Base-by-base conservation (phyloP, 2,113 vertebrate species). In the Mandrillus leucophaeus region DNA sequence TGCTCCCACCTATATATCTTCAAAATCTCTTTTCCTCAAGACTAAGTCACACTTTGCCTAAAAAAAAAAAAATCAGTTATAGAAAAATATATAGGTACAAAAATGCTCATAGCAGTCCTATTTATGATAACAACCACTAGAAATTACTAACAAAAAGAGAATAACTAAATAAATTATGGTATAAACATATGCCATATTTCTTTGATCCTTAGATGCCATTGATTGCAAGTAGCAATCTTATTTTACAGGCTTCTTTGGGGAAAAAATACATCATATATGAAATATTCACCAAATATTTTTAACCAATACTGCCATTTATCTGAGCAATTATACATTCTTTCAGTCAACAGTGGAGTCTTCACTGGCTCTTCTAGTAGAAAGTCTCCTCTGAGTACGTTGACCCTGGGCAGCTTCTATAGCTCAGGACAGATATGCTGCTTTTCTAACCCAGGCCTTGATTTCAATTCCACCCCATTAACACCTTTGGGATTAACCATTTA, bases 11-110 rank as follows among this genome's bases (percentile, higher is more conserved):
- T 83, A 13, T 11, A 16, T 12, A 8, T n/a, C 45, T 95, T 89
- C 75, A 95, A 83, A 92, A n/a, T 68, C 22, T 11, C 43, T 43
- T 48, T 68, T 95, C 68, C 43, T 93, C n/a, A 82, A 88, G n/a
- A 81, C 5, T 35, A 50, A 96, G 6, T 78, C 70, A 66, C 45
- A 70, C 25, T 89, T 93, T 79, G 32, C 66, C 35, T 88, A 68
- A 93, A 23, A 45, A 95, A 45, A 95, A 76, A 94, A 61, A 43
- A 57, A 38, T 35, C n/a, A 80, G 20, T 66, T 88, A 64, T 30
- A 64, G 9, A 23, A 93, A 88, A 85, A 30, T 73, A n/a, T 35
- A 55, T 48, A 40, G 0, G 2, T 35, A 30, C 50, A 40, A 45
- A 32, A 25, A 18, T 89, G 40, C 18, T 93, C 52, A 86, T 1